Evolutionary conservation across 2,888 invertebrate genomes (phyloP), one percentile per base, ranked within the genome.

Genomic region (Chrysina gloriosa): DNA sequence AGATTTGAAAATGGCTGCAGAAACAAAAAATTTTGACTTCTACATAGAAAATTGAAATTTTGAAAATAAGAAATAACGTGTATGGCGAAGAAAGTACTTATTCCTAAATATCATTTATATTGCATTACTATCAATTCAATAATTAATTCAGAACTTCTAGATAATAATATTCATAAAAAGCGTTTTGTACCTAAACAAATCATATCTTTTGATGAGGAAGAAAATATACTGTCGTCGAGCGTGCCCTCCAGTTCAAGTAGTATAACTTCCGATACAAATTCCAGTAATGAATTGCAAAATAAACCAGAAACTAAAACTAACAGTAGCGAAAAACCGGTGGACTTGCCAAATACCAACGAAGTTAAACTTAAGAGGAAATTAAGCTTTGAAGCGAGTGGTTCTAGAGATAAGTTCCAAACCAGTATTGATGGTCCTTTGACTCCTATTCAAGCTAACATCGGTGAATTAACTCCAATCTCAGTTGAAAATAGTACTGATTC

Each of bases 131-230:
- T n/a, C n/a, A n/a, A n/a, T 21, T 21, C 7, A 5, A 21, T 45
- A 9, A 36, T 14, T 36, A 52, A 21, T 63, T 52, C 23, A 16
- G 47, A 27, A 61, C 34, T 69, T 68, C 14, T 56, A 68, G 68
- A 48, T 16, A 67, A 52, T n/a, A 70, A 65, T 25, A 68, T 85
- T 72, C 84, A 83, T 69, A 86, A 85, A 78, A 88, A 88, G 80
- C 77, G 78, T 64, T 81, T 80, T 72, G 86, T 89, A 52, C 86
- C 87, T 16, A 85, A 88, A n/a, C 88, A 89, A 75, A 86, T 90
- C 73, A 89, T 91, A 68, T 89, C 89, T 36, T 91, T 91, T 81
- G 90, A 90, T 77, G 89, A 89, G 65, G 86, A 86, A 39, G 80
- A 77, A 66, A 77, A 75, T 31, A 77, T 81, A 48, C 72, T 82